Evolutionary conservation across 2,113 vertebrate species (phyloP).

Genomic region (Carassius auratus): DNA sequence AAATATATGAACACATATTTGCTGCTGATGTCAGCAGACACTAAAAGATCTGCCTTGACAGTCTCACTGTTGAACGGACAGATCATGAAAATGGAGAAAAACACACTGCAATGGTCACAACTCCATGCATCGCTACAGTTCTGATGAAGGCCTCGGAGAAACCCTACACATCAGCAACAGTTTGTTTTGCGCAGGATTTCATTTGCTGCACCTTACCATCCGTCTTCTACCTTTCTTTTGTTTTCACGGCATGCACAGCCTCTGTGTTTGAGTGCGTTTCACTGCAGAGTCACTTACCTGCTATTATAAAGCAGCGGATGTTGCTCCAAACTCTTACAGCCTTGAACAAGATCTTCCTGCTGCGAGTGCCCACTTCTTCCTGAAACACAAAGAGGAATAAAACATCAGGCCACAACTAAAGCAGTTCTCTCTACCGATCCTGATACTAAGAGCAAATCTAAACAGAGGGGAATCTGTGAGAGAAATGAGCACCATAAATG

Average conservation of each 20-base stretch:
- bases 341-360: constrained; percentile 14
- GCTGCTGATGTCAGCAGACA: background rate
- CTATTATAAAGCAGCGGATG: background rate
- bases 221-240: background rate
- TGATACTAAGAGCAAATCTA: background rate
- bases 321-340: background rate
- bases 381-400: constrained; percentile 25
- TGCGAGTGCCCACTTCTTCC: constrained; percentile 15
- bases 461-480: background rate
- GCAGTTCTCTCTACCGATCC: background rate
- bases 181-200: background rate
- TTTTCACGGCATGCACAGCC: background rate
- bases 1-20: background rate
- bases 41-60: background rate
- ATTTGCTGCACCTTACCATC: background rate
- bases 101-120: background rate
- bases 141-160: background rate
- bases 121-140: background rate
- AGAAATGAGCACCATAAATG: constrained; percentile 7
- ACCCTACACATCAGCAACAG: background rate
- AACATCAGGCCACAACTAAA: constrained; percentile 27
- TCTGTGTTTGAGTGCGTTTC: background rate
- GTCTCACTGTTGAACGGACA: background rate
- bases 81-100: background rate
- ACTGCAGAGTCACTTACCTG: constrained; percentile 24